Evolutionary conservation across 2,888 invertebrate genomes (phyloP).

Genomic region (Drosophila kuntzei): DNA sequence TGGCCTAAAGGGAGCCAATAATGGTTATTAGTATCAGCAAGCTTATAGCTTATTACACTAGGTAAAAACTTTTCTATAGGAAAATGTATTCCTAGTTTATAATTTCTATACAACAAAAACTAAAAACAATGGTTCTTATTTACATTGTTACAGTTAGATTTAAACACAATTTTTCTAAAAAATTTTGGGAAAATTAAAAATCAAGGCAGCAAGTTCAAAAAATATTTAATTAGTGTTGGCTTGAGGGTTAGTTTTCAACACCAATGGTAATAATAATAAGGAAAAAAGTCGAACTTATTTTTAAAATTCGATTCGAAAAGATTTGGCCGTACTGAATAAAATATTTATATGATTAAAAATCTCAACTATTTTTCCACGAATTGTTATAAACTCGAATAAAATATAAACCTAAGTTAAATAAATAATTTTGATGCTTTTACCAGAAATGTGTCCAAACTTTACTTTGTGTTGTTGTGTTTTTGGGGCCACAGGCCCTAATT

Average conservation of each 20-base stretch:
- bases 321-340: too few species aligned
- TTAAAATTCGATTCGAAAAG: too few species aligned
- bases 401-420: background rate
- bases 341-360: background rate
- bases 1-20: background rate
- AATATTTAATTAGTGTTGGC: too few species aligned
- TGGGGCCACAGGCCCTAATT: slow-evolving; percentile 45
- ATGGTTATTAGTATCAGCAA: background rate
- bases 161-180: too few species aligned
- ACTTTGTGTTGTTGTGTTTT: slow-evolving; percentile 23
- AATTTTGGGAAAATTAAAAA: too few species aligned
- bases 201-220: too few species aligned
- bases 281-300: too few species aligned
- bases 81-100: background rate
- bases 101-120: too few species aligned
- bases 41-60: slow-evolving; percentile 9
- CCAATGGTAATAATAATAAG: too few species aligned
- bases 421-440: slow-evolving; percentile 4
- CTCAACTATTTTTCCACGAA: background rate
- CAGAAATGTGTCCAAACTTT: background rate
- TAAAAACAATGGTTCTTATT: too few species aligned
- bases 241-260: too few species aligned
- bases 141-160: too few species aligned
- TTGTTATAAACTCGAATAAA: background rate
- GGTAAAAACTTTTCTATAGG: background rate